A percentile compares a stretch with the other conserved stretches of the same genome.
Evolutionary conservation across 2,888 invertebrate species (phyloP).

Genomic region (Drosophila meridiana): DNA sequence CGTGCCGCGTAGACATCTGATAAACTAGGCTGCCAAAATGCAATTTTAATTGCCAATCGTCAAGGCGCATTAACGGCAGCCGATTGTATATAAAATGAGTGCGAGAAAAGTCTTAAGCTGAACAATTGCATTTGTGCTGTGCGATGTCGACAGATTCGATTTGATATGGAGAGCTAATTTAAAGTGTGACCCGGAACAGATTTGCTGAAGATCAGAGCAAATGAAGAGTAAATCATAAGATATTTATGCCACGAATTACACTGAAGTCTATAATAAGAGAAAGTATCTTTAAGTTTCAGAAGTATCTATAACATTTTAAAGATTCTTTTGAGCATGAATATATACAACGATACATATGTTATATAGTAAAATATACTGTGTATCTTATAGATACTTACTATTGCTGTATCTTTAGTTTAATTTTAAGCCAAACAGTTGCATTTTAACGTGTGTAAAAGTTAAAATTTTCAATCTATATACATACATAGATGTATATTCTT

Average conservation of each 20-base stretch:
- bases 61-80: constrained; percentile 26
- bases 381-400: too few species aligned
- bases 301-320: neutral
- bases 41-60: constrained; percentile 76
- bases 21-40: constrained; percentile 57
- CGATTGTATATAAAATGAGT: constrained; percentile 52
- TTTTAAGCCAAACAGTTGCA: too few species aligned
- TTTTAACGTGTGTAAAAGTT: too few species aligned
- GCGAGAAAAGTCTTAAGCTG: constrained; percentile 8
- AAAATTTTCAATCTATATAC: too few species aligned
- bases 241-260: neutral
- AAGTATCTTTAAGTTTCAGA: neutral
- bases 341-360: too few species aligned
- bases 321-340: too few species aligned
- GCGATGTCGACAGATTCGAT: neutral
- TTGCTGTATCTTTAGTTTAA: too few species aligned
- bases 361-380: too few species aligned
- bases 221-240: neutral
- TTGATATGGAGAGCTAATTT: neutral
- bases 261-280: neutral
- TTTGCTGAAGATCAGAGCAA: neutral
- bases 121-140: neutral
- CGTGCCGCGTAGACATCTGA: constrained; percentile 62
- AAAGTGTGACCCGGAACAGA: neutral
- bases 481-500: too few species aligned